Evolutionary conservation across 2,888 invertebrate genomes (phyloP), one percentile per base, ranked within the genome.

Genomic region (Pomacea canaliculata): DNA sequence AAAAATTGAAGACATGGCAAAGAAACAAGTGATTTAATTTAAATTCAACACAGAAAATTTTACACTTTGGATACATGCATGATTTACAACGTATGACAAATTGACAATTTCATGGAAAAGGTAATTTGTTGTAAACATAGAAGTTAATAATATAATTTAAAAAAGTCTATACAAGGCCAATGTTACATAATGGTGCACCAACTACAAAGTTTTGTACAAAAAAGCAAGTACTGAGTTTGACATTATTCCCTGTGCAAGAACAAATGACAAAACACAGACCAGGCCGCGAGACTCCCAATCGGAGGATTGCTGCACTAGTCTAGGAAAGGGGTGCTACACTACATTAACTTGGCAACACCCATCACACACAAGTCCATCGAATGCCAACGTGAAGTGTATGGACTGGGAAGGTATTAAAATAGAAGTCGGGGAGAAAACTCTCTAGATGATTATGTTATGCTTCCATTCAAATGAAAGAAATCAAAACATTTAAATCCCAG

Each of bases 51-150:
- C 83, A 81, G 74, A 83, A 84, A 83, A 81, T 83, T 78, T 81
- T 82, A 82, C 82, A 80, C 80, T 82, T 83, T 82, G 81, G 81
- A 82, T 83, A 83, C 84, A 84, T 84, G 84, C 84, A 84, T 84
- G 84, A 84, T 81, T 82, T 83, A 83, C 83, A 83, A 83, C 81
- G 79, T 80, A 72, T 81, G 81, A 83, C 83, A 83, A 63, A 81
- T 78, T 79, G 78, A 82, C 79, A 78, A 81, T 81, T 77, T 77
- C 60, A 79, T 78, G 79, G 76, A 81, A 81, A 80, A 76, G 74
- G 77, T 76, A 71, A 76, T 79, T 76, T 70, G 71, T 78, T 79
- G 80, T 77, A 79, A 78, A 80, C 80, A 80, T 79, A 73, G 76
- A 81, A 81, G 76, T 80, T 78, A 74, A 76, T 77, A 76, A 69